Base-by-base conservation (phyloP, 2,113 vertebrate genomes). In the Sigmodon hispidus region DNA sequence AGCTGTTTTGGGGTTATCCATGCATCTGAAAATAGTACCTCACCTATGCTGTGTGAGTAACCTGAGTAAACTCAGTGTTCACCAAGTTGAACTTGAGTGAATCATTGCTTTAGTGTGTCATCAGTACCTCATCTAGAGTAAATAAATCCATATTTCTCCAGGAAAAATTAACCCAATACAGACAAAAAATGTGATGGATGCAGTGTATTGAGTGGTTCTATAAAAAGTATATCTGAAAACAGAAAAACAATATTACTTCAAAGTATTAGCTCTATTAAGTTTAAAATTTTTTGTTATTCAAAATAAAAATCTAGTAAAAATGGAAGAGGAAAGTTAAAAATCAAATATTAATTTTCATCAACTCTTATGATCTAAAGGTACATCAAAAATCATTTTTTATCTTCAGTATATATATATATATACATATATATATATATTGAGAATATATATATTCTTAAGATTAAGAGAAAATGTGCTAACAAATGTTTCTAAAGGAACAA, bases 241-340 rank as follows among this genome's bases (percentile, higher is more conserved):
- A 31, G 34, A 73, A 69, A 75, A 69, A 50, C 85, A 72, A 5
- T 26, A 34, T 24, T 40, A 36, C 17, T 76, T 90, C 13, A 45
- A 87, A 85, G 17, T 80, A 52, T 75, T 45, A 70, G 48, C 10
- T 84, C 80, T 95, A 17, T 59, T 86, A 84, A 73, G 12, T 61
- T 75, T 85, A 5, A 67, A 50, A 50, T 31, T 50, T 91, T 88
- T 52, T 90, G 52, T 75, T 89, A 50, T 89, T 90, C 21, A 48
- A 84, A 96, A 52, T 16, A 48, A 93, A 96, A 55, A 50, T n/a
- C 5, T 22, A 59, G 59, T 90, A 26, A 65, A 72, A 93, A 67
- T 12, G 2, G 4, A 84, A 1, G 3, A 81, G 1, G 2, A 59
- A 59, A 61, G 19, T 40, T 92, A 92, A 21, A 89, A 43, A 77